Evolutionary conservation across 1,140 invertebrate genomes (phyloP).

Genomic region (Philaenus spumarius): DNA sequence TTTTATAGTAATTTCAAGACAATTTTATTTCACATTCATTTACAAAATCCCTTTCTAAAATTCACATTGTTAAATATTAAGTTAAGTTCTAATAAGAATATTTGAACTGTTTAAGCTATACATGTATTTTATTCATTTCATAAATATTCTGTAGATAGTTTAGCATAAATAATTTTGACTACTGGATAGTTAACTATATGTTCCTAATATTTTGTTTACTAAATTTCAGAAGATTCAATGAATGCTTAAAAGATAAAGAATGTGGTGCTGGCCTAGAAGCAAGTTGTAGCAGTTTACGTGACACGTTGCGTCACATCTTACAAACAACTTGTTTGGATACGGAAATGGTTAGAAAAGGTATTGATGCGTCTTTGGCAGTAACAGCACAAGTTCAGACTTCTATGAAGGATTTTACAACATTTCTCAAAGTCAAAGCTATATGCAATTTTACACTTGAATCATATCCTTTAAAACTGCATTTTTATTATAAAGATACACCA

Average conservation of each 20-base stretch:
- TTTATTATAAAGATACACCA: too few species aligned
- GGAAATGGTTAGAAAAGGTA: constrained; percentile 35
- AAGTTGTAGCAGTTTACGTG: constrained; percentile 49
- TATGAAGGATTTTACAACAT: constrained; percentile 53
- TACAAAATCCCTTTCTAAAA: too few species aligned
- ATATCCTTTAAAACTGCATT: constrained; percentile 64
- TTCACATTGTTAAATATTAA: too few species aligned
- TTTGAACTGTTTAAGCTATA: too few species aligned
- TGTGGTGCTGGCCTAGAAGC: constrained; percentile 47
- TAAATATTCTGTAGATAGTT: constrained; percentile 27
- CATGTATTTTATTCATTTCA: constrained; percentile 55
- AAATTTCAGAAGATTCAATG: constrained; percentile 3
- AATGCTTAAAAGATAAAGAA: not conserved
- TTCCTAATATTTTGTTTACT: too few species aligned
- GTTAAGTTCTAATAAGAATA: too few species aligned
- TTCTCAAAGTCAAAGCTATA: constrained; percentile 65
- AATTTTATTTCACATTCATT: too few species aligned
- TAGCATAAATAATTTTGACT: constrained; percentile 12
- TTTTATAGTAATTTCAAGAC: too few species aligned
- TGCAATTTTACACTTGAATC: constrained; percentile 71
- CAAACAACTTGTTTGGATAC: constrained; percentile 51
- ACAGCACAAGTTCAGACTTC: constrained; percentile 41
- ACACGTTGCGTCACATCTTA: constrained; percentile 57
- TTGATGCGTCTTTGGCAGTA: constrained; percentile 21
- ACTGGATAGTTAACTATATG: not conserved